Percentiles rank a stretch among this genome's conserved stretches.
phyloP scores from a whole-genome alignment of 2,113 vertebrate genomes.

The Lophochroa leadbeateri region DNA sequence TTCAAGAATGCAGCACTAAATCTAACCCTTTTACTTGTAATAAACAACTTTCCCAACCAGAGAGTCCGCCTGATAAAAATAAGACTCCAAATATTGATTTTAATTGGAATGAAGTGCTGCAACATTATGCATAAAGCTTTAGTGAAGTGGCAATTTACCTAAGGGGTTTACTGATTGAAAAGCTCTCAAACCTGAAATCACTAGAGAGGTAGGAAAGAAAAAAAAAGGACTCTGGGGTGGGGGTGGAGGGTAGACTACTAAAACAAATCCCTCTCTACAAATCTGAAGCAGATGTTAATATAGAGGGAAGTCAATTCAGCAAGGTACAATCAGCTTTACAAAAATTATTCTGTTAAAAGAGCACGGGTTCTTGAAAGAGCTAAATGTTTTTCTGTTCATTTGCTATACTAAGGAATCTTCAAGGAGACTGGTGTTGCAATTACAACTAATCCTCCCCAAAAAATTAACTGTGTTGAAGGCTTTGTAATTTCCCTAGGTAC shows the following conservation, averaged over 20 bases:
- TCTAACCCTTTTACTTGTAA: slow-evolving; percentile 48
- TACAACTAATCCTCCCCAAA: slow-evolving; percentile 89
- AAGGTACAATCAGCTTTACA: slow-evolving; percentile 72
- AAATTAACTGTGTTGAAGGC: slow-evolving; percentile 98
- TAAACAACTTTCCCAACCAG: slow-evolving; percentile 68
- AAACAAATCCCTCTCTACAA: slow-evolving; percentile 70
- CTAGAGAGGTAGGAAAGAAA: slow-evolving; percentile 55
- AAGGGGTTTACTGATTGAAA: slow-evolving; percentile 84
- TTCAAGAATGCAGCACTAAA: slow-evolving; percentile 35
- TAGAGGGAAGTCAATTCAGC: slow-evolving; percentile 71
- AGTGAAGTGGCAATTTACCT: slow-evolving; percentile 90
- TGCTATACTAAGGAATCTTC: slow-evolving; percentile 83
- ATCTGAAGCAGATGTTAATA: slow-evolving; percentile 70
- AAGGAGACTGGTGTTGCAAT: slow-evolving; percentile 90
- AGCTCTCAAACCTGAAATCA: slow-evolving; percentile 80
- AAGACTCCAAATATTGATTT: slow-evolving; percentile 80
- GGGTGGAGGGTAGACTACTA: slow-evolving; percentile 50
- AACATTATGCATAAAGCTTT: slow-evolving; percentile 85
- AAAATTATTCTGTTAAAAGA: slow-evolving; percentile 75
- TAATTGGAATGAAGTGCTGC: slow-evolving; percentile 92
- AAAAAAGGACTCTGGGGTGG: slow-evolving; percentile 4
- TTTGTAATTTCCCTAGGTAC: slow-evolving; percentile 99
- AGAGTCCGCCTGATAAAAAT: slow-evolving; percentile 73
- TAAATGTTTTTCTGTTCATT: slow-evolving; percentile 79
- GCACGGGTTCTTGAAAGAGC: slow-evolving; percentile 72